These are phyloP conservation scores for Hypselothyrea guttata DNA, from an alignment of 2,888 invertebrate genomes.

Conservation along the genomic window DNA sequence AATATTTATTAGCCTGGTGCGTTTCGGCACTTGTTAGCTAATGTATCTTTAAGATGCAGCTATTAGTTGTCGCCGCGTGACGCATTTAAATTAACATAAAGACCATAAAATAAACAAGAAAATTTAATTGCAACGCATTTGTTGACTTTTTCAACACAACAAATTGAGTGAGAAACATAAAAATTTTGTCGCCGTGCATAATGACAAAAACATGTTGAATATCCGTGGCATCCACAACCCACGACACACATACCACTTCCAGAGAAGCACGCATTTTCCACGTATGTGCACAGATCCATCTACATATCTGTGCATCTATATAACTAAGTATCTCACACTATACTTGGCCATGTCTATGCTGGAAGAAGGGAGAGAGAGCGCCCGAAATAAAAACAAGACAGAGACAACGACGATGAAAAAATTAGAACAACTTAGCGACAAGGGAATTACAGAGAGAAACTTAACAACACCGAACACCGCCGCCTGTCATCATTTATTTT, in stretches of 20 bases:
- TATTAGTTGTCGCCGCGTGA: conserved; percentile 54
- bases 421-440: conserved; percentile 75
- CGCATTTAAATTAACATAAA: conserved; percentile 72
- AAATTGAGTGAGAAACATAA: conserved; percentile 76
- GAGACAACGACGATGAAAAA: conserved; percentile 43
- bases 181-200: conserved; percentile 54
- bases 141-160: conserved; percentile 62
- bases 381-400: conserved; percentile 1
- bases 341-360: conserved; percentile 14
- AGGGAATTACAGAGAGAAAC: conserved; percentile 41
- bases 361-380: background rate
- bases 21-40: conserved; percentile 42
- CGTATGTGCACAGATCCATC: conserved; percentile 18
- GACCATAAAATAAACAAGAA: conserved; percentile 38
- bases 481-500: conserved; percentile 78
- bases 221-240: conserved; percentile 40
- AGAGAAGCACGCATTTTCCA: conserved; percentile 51
- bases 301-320: conserved; percentile 63
- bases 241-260: conserved; percentile 45
- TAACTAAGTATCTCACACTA: conserved; percentile 49
- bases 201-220: conserved; percentile 52
- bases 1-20: conserved; percentile 59
- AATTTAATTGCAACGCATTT: conserved; percentile 70
- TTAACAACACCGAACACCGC: conserved; percentile 57
- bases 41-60: conserved; percentile 45